Conservation (phyloP, 2,797 vertebrate genomes). For the Synaphobranchus kaupii region DNA sequence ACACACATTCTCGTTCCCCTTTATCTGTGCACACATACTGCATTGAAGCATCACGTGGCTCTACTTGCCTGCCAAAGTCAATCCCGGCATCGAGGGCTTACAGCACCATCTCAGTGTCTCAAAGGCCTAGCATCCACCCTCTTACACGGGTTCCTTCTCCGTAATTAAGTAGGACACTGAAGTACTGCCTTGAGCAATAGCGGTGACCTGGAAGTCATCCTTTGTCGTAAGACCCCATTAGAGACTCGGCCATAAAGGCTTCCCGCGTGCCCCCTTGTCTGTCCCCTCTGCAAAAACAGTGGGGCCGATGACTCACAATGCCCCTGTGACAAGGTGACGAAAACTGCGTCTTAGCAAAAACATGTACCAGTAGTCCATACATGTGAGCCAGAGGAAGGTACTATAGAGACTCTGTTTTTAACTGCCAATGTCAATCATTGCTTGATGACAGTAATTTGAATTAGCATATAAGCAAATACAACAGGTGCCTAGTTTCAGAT, state of each 20-base stretch:
- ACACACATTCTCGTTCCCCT: neutral
- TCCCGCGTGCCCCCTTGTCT: neutral
- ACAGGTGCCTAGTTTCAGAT: neutral
- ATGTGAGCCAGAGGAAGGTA: neutral
- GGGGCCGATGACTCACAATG: slow-evolving; percentile 10
- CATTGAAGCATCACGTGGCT: slow-evolving; percentile 54
- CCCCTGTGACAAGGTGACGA: neutral
- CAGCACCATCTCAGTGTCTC: slow-evolving; percentile 48
- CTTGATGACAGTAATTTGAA: neutral
- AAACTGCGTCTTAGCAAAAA: neutral
- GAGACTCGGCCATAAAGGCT: neutral
- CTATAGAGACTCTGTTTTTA: neutral
- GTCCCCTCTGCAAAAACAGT: slow-evolving; percentile 4
- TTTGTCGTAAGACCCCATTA: slow-evolving; percentile 41
- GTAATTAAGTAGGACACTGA: slow-evolving; percentile 56
- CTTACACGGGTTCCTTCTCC: slow-evolving; percentile 47
- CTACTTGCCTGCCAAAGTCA: slow-evolving; percentile 61
- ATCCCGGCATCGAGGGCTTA: slow-evolving; percentile 49
- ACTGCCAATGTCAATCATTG: neutral
- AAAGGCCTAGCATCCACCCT: slow-evolving; percentile 52
- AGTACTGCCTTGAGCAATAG: slow-evolving; percentile 56
- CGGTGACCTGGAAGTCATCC: slow-evolving; percentile 59
- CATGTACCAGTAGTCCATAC: neutral
- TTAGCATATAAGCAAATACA: neutral
- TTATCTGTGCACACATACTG: slow-evolving; percentile 56